A percentile compares a stretch with the other conserved stretches of the same genome.
Conservation (phyloP, 2,113 vertebrate genomes). For the Archilochus colubris region DNA sequence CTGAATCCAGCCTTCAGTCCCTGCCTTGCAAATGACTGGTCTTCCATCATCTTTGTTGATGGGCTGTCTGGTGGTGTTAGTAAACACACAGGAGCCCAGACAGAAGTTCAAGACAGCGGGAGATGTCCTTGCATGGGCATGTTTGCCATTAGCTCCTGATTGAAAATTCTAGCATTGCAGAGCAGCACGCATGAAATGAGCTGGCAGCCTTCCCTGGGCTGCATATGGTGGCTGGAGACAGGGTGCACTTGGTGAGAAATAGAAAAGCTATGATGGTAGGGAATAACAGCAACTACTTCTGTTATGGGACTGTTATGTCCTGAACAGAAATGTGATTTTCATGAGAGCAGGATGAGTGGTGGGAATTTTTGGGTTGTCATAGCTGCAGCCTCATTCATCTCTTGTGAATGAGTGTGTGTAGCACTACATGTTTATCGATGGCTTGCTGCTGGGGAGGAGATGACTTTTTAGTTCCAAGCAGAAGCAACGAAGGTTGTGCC, state of each 20-base stretch:
- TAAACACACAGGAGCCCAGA: not conserved
- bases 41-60: conserved; percentile 49
- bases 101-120: not conserved
- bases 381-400: not conserved
- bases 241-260: not conserved
- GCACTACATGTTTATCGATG: not conserved
- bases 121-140: not conserved
- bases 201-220: not conserved
- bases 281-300: not conserved
- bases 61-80: conserved; percentile 17
- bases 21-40: conserved; percentile 1
- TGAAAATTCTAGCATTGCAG: not conserved
- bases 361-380: not conserved
- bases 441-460: not conserved
- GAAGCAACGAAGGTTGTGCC: not conserved
- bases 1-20: not conserved
- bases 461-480: not conserved
- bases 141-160: conserved; percentile 1
- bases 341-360: not conserved
- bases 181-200: not conserved
- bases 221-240: not conserved
- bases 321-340: not conserved
- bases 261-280: not conserved
- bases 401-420: not conserved
- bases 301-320: not conserved